phyloP scores from a whole-genome alignment of 2,797 vertebrate genomes.

The Acanthiza pusilla region DNA sequence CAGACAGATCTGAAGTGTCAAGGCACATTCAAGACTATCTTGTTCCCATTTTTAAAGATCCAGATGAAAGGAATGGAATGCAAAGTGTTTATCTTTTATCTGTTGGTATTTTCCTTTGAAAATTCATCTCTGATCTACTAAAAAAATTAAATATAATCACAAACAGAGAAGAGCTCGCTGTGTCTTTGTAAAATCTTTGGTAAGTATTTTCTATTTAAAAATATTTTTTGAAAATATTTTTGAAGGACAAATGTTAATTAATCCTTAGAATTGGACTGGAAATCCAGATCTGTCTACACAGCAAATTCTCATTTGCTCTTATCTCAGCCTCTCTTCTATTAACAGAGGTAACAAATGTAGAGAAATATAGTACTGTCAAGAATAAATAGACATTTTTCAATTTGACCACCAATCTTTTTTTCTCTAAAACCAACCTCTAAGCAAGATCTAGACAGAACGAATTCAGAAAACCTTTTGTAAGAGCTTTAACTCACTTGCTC shows the following conservation, averaged over 20 bases:
- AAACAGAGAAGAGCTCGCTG: neutral
- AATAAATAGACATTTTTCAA: neutral
- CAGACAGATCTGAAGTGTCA: constrained; percentile 16
- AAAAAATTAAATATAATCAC: neutral
- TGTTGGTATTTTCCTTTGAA: neutral
- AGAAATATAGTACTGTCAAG: neutral
- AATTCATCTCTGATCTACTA: neutral
- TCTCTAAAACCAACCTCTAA: neutral
- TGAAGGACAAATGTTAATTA: neutral
- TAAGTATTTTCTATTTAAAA: neutral
- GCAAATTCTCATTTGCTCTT: neutral
- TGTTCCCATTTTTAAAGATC: constrained; percentile 49
- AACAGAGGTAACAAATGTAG: neutral
- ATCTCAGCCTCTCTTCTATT: neutral
- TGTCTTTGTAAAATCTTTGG: neutral
- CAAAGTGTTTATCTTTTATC: constrained; percentile 25
- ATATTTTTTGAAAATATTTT: neutral
- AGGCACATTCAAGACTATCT: constrained; percentile 37
- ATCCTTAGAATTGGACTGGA: neutral
- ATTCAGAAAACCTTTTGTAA: neutral
- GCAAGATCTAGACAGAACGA: neutral
- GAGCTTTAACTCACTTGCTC: neutral
- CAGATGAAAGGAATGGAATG: constrained; percentile 31
- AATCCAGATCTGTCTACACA: neutral
- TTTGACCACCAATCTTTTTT: neutral